These are phyloP conservation scores for Tadarida brasiliensis DNA, from an alignment of 2,797 vertebrate genomes.

Conservation along the genomic window DNA sequence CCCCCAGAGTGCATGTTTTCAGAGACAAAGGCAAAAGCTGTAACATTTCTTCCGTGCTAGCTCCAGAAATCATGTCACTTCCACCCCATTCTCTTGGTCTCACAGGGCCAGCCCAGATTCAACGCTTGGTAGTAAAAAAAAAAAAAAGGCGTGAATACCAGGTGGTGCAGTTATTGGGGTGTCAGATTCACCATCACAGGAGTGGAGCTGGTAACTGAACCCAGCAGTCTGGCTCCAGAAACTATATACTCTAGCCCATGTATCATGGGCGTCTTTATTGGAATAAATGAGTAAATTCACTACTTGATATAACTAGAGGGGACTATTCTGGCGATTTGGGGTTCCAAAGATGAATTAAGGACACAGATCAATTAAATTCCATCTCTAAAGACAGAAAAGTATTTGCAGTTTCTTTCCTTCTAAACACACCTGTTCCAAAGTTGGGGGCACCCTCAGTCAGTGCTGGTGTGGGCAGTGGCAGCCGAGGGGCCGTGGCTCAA, in stretches of 20 bases:
- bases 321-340: background rate
- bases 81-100: background rate
- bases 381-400: constrained; percentile 7
- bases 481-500: background rate
- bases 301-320: background rate
- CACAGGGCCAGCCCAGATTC: background rate
- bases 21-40: background rate
- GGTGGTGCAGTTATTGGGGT: background rate
- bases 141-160: background rate
- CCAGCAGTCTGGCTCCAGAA: background rate
- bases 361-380: background rate
- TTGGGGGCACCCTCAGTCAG: background rate
- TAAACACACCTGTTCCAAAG: background rate
- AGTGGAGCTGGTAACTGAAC: background rate
- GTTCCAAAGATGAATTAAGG: constrained; percentile 11
- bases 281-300: constrained; percentile 25
- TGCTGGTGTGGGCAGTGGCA: background rate
- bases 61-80: background rate
- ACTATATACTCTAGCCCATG: background rate
- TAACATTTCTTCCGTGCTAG: background rate
- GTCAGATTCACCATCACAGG: background rate
- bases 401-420: background rate
- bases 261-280: background rate
- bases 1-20: background rate
- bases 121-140: no score